These are phyloP conservation scores for Morpho deidamia DNA, from an alignment of 2,888 invertebrate genomes.

Conservation along the genomic window DNA sequence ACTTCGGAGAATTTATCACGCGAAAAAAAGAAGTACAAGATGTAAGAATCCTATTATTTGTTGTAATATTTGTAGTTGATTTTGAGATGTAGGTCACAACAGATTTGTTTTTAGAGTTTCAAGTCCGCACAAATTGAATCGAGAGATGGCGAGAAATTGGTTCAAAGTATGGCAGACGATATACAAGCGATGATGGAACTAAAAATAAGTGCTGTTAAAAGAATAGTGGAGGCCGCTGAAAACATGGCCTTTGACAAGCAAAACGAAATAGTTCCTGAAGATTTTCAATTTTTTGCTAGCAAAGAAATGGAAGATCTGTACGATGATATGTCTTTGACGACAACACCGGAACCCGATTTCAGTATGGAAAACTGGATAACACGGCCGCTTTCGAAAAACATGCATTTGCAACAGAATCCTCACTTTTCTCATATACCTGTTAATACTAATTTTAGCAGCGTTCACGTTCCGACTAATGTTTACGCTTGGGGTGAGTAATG, in stretches of 20 bases:
- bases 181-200: conserved; percentile 93
- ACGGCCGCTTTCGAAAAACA: conserved; percentile 78
- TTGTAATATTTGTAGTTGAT: conserved; percentile 1
- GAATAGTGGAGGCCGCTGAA: conserved; percentile 94
- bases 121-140: conserved; percentile 86
- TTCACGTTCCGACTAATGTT: conserved; percentile 97
- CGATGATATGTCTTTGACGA: conserved; percentile 65
- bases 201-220: conserved; percentile 91
- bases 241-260: conserved; percentile 83
- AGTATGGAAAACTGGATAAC: conserved; percentile 71
- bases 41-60: conserved; percentile 62
- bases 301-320: conserved; percentile 82
- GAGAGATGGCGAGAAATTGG: conserved; percentile 86
- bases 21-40: conserved; percentile 87
- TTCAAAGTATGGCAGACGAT: conserved; percentile 89
- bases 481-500: conserved; percentile 86
- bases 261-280: conserved; percentile 74
- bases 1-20: conserved; percentile 89
- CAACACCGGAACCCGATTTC: conserved; percentile 76
- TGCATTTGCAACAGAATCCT: conserved; percentile 81
- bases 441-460: conserved; percentile 89
- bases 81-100: conserved; percentile 1
- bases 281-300: conserved; percentile 83
- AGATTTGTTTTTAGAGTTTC: conserved; percentile 80
- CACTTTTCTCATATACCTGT: conserved; percentile 89